Percentiles rank a stretch among this genome's conserved stretches.
phyloP scores from a whole-genome alignment of 2,888 invertebrate species.

The Vesta saturnalis region DNA sequence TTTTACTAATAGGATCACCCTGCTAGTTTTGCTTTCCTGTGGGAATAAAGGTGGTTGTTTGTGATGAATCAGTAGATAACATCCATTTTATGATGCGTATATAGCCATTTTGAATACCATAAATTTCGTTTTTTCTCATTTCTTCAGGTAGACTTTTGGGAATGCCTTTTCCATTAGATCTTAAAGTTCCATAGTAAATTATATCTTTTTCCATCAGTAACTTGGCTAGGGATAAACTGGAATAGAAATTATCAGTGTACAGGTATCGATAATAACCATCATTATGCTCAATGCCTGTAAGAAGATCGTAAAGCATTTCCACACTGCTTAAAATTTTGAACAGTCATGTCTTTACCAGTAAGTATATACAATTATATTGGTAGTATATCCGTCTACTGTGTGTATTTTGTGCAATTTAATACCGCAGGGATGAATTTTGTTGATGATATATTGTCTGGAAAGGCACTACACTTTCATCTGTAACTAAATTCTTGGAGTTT shows the following conservation, averaged over 20 bases:
- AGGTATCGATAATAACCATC: too few relatives aligned
- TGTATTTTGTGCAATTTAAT: background rate
- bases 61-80: too few relatives aligned
- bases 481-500: too few relatives aligned
- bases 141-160: background rate
- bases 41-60: too few relatives aligned
- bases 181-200: background rate
- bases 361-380: too few relatives aligned
- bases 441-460: too few relatives aligned
- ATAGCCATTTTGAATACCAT: background rate
- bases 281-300: background rate
- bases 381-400: background rate
- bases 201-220: background rate
- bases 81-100: too few relatives aligned
- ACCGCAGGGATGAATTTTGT: background rate
- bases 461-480: too few relatives aligned
- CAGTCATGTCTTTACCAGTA: too few relatives aligned
- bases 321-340: background rate
- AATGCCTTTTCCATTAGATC: background rate
- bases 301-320: background rate
- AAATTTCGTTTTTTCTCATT: background rate
- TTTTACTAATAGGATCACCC: too few relatives aligned
- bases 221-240: background rate
- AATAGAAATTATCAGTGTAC: too few relatives aligned
- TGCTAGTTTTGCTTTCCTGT: background rate